A percentile compares a stretch with the other conserved stretches of the same genome.
These are phyloP conservation scores for Strigamia maritima DNA, from an alignment of 2,888 invertebrate species.

Conservation along the genomic window DNA sequence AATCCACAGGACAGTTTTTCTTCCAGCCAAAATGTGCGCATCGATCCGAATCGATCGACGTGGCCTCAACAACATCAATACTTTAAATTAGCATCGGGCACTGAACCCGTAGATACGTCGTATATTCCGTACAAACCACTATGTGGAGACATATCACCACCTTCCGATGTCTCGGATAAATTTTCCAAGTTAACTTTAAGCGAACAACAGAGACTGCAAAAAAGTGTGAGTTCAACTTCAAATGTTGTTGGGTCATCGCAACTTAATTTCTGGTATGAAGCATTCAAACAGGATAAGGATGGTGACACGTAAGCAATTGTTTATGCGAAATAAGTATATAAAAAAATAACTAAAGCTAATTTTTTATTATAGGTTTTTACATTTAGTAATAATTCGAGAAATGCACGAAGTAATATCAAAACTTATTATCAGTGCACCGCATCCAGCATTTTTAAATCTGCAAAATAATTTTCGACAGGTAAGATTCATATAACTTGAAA, in stretches of 20 bases:
- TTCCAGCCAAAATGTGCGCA: background rate
- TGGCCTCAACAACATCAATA: background rate
- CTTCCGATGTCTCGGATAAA: background rate
- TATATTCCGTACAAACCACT: background rate
- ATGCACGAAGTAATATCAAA: background rate
- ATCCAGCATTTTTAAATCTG: background rate
- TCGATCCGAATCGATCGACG: background rate
- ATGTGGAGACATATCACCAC: background rate
- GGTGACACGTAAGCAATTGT: background rate
- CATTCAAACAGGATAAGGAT: slow-evolving; percentile 9
- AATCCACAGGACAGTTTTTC: background rate
- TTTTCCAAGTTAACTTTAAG: background rate
- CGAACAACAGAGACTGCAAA: background rate
- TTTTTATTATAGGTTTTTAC: slow-evolving; percentile 8
- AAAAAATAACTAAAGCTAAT: background rate
- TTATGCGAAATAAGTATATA: background rate
- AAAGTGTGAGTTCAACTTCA: background rate
- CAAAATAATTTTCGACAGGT: slow-evolving; percentile 1
- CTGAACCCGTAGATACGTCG: background rate
- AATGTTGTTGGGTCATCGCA: background rate
- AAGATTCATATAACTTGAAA: background rate
- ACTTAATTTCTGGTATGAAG: background rate
- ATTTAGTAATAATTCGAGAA: slow-evolving; percentile 9
- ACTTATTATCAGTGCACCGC: background rate
- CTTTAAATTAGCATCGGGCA: background rate